phyloP scores from a whole-genome alignment of 2,113 vertebrate genomes.

The Ursus arctos region DNA sequence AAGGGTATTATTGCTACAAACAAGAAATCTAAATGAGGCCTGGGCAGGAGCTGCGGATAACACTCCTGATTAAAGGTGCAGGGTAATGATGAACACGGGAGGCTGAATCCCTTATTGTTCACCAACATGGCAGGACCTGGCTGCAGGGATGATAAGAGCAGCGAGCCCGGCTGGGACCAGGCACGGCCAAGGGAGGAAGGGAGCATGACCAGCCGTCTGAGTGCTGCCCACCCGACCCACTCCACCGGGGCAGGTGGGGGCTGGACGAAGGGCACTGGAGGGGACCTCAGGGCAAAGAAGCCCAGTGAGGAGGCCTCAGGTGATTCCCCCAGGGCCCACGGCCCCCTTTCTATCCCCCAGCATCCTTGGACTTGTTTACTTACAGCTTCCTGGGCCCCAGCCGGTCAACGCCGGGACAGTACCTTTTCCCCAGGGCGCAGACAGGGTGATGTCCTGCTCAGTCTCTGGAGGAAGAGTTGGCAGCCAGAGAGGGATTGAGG shows the following conservation, averaged over 20 bases:
- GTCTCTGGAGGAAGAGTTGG: background rate
- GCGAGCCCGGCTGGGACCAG: accelerated
- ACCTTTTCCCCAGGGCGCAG: background rate
- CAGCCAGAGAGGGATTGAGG: background rate
- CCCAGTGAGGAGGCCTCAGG: background rate
- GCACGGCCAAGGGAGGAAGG: accelerated
- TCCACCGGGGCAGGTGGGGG: too few species aligned
- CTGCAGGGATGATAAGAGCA: accelerated
- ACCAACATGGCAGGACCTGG: slow-evolving; percentile 67
- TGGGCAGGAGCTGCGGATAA: slow-evolving; percentile 78
- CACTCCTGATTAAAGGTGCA: slow-evolving; percentile 84
- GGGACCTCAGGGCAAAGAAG: background rate
- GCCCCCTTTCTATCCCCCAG: too few species aligned
- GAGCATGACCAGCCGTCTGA: accelerated
- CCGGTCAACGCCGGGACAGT: background rate
- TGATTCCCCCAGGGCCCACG: background rate
- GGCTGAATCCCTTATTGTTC: slow-evolving; percentile 60
- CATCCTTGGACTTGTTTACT: background rate
- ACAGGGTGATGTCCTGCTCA: background rate
- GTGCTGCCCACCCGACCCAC: background rate
- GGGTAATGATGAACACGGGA: slow-evolving; percentile 72
- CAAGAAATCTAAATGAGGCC: slow-evolving; percentile 86
- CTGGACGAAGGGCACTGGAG: background rate
- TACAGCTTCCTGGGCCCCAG: background rate
- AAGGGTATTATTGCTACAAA: slow-evolving; percentile 87